Percentiles rank a stretch among this genome's conserved stretches.
Conservation (phyloP, 2,797 vertebrate species). For the Epinephelus awoara region DNA sequence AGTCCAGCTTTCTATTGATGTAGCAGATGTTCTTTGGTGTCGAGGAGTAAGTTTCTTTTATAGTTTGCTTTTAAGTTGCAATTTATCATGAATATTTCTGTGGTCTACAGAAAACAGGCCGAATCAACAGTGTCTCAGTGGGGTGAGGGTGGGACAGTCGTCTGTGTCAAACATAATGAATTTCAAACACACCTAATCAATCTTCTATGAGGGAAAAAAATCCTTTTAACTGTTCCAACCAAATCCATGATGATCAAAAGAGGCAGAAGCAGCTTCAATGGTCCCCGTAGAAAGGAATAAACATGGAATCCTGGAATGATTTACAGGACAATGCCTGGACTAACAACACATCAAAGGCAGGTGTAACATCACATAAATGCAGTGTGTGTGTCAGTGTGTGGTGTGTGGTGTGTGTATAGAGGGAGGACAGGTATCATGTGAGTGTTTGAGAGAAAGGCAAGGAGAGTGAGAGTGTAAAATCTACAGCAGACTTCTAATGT, state of each 20-base stretch:
- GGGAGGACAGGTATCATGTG: neutral
- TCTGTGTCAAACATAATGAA: conserved; percentile 41
- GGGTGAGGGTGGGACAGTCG: neutral
- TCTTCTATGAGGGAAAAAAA: conserved; percentile 44
- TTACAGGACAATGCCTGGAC: conserved; percentile 70
- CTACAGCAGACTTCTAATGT: neutral
- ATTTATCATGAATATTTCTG: conserved; percentile 1
- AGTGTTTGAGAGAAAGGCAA: conserved; percentile 3
- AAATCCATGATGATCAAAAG: conserved; percentile 73
- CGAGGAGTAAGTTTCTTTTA: neutral
- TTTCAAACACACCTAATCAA: conserved; percentile 61
- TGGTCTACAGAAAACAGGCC: neutral
- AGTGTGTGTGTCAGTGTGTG: conserved; percentile 7
- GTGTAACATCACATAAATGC: conserved; percentile 38
- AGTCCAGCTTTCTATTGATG: neutral
- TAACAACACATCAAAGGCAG: conserved; percentile 79
- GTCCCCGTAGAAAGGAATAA: conserved; percentile 50
- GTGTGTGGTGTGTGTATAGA: neutral
- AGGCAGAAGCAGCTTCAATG: conserved; percentile 53
- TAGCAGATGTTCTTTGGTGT: neutral
- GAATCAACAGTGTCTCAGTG: neutral
- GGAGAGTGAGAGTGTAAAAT: neutral
- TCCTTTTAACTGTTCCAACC: conserved; percentile 63
- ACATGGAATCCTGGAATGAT: conserved; percentile 69
- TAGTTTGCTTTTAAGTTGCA: neutral